A percentile compares a stretch with the other conserved stretches of the same genome.
Conservation (phyloP, 1,140 invertebrate species). For the Drosophila funebris region DNA sequence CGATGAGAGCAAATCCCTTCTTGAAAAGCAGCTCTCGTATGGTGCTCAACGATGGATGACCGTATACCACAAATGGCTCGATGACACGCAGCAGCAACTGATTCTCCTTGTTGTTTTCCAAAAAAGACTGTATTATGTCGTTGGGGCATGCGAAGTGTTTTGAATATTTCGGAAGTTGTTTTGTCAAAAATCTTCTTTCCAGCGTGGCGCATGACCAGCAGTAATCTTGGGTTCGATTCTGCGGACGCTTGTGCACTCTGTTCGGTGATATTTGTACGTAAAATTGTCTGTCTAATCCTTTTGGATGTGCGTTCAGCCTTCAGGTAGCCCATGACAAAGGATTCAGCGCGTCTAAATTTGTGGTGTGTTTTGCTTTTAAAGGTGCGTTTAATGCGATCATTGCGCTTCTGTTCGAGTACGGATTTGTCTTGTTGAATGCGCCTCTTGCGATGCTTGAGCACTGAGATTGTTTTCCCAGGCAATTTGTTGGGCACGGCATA, state of each 20-base stretch:
- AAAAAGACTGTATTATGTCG: slow-evolving; percentile 74
- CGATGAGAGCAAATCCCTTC: slow-evolving; percentile 76
- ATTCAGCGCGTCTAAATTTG: slow-evolving; percentile 78
- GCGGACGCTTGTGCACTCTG: slow-evolving; percentile 51
- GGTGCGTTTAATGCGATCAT: slow-evolving; percentile 57
- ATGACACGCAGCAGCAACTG: slow-evolving; percentile 75
- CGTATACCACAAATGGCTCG: slow-evolving; percentile 80
- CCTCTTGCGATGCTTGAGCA: slow-evolving; percentile 78
- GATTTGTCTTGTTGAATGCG: slow-evolving; percentile 75
- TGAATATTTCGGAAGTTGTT: slow-evolving; percentile 73
- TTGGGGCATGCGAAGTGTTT: slow-evolving; percentile 51
- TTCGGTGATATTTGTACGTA: slow-evolving; percentile 64
- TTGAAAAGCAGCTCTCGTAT: slow-evolving; percentile 82
- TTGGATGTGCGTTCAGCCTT: slow-evolving; percentile 79
- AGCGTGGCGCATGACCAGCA: slow-evolving; percentile 79
- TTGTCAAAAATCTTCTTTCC: slow-evolving; percentile 79
- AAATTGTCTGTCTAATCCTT: slow-evolving; percentile 69
- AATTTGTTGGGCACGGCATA: slow-evolving; percentile 83
- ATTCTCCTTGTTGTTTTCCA: slow-evolving; percentile 77
- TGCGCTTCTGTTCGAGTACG: slow-evolving; percentile 65
- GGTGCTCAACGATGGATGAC: slow-evolving; percentile 67
- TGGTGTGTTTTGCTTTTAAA: slow-evolving; percentile 54
- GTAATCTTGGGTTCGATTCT: slow-evolving; percentile 66
- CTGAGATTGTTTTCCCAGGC: slow-evolving; percentile 80
- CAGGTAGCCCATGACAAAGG: slow-evolving; percentile 77